Base-by-base conservation (phyloP, 2,888 invertebrate species). In the Hedya salicella region DNA sequence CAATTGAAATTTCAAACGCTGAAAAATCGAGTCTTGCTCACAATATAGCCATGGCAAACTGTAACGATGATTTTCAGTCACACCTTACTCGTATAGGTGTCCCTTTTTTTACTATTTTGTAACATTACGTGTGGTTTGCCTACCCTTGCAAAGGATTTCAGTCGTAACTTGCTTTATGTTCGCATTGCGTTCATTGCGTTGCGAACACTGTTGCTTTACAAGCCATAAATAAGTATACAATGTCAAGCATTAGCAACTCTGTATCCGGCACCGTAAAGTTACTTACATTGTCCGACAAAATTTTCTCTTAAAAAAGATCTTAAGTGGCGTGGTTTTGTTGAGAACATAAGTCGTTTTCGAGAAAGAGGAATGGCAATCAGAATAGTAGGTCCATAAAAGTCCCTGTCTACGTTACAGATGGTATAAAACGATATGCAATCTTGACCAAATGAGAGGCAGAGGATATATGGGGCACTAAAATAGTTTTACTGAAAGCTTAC, bases 331-430 rank as follows among this genome's bases (percentile, higher is more conserved):
- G 1, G 1, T 44, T 6, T 44, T 44, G 16, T 25, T 3, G 13
- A 17, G 30, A 11, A 44, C 3, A 13, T 30, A 17, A 11, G 8
- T 16, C 42, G 19, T 56, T 42, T 30, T 14, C 1, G 2, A 11
- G 9, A 42, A 13, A 14, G 3, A 21, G 21, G 36, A 36, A 11
- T 25, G 21, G 46, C 53, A 53, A 62, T 53, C 53, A 62, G 36
- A 54, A 62, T 62, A 25, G 53, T 14, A 46, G 17, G 8, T 16
- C 13, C 53, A 25, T 54, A 62, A 62, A 62, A 42, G 25, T 25
- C 44, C 19, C 44, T 57, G 57, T 57, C 57, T 44, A 40, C 13
- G 46, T 21, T 46, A 32, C 14, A 44, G 21, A 46, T 46, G 40
- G 9, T 14, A 30, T 30, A 17, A n/a, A 40, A 19, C 19, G 42